Conservation (phyloP, 1,140 invertebrate genomes). For the Drosophila erecta region DNA sequence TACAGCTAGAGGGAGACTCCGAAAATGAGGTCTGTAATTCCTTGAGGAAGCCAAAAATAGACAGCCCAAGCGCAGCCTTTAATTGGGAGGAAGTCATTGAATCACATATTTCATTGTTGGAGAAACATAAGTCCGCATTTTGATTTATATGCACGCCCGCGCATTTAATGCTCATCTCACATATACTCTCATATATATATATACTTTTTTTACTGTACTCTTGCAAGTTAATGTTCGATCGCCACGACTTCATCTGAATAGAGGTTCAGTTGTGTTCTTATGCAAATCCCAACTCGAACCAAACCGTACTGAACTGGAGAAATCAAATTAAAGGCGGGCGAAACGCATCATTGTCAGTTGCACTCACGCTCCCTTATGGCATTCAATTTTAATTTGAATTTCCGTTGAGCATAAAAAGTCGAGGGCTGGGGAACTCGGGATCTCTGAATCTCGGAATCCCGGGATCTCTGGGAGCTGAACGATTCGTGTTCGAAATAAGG, state of each 20-base stretch:
- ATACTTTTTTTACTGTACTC: conserved; percentile 1
- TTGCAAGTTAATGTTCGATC: conserved; percentile 44
- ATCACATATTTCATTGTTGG: conserved; percentile 61
- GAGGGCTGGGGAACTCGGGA: neutral
- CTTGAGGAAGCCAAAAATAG: conserved; percentile 38
- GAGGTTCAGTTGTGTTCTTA: conserved; percentile 33
- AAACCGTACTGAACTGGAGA: conserved; percentile 40
- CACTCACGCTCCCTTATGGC: conserved; percentile 23
- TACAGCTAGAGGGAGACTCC: conserved; percentile 3
- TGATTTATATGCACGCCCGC: conserved; percentile 84
- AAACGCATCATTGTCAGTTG: conserved; percentile 56
- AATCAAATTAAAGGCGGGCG: conserved; percentile 73
- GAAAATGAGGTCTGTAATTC: conserved; percentile 28
- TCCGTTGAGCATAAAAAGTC: conserved; percentile 69
- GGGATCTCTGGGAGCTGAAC: neutral
- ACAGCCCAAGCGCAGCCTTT: conserved; percentile 34
- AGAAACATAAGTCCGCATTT: conserved; percentile 74
- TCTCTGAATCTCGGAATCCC: neutral
- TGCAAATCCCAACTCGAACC: conserved; percentile 51
- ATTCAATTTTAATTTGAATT: conserved; percentile 81
- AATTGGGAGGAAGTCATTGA: conserved; percentile 54
- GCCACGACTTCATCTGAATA: conserved; percentile 10
- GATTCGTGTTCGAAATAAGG: neutral
- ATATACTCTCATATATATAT: too few relatives aligned
- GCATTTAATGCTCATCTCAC: conserved; percentile 39